phyloP scores from a whole-genome alignment of 2,888 invertebrate genomes.

The Teinopalpus imperialis region DNA sequence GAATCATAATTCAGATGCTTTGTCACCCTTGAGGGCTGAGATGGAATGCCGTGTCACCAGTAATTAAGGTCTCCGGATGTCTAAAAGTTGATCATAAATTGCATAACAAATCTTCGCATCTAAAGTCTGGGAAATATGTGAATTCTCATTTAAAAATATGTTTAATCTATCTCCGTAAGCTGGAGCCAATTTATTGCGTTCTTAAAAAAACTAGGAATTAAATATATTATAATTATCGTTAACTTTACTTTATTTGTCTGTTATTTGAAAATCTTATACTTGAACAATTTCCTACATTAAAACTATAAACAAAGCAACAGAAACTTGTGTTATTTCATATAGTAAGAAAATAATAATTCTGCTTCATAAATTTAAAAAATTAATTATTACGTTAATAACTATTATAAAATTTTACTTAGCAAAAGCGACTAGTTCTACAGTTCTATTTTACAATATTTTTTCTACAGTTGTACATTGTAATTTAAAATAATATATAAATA shows the following conservation, averaged over 20 bases:
- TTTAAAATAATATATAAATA: slow-evolving; percentile 18
- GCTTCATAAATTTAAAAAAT: neutral
- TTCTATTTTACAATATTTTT: slow-evolving; percentile 23
- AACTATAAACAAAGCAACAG: slow-evolving; percentile 17
- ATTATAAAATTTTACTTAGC: slow-evolving; percentile 4
- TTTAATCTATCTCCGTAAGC: too few species aligned
- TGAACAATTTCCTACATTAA: slow-evolving; percentile 19
- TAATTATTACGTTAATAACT: neutral
- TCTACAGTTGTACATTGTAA: slow-evolving; percentile 17
- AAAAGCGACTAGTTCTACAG: slow-evolving; percentile 12
- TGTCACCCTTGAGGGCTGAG: too few species aligned
- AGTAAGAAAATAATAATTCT: slow-evolving; percentile 19
- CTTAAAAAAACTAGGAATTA: too few species aligned
- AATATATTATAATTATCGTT: too few species aligned
- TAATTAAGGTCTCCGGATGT: too few species aligned
- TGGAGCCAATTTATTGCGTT: too few species aligned
- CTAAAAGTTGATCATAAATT: too few species aligned
- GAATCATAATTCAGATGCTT: too few species aligned
- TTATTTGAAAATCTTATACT: slow-evolving; percentile 20
- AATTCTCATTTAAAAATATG: too few species aligned
- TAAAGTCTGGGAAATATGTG: too few species aligned
- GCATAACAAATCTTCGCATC: too few species aligned
- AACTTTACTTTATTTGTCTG: slow-evolving; percentile 20
- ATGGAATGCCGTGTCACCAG: too few species aligned
- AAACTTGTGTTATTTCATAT: slow-evolving; percentile 5